Percentiles rank a stretch among this genome's conserved stretches.
Evolutionary conservation across 1,140 invertebrate genomes (phyloP).

Genomic region (Drosophila elegans): DNA sequence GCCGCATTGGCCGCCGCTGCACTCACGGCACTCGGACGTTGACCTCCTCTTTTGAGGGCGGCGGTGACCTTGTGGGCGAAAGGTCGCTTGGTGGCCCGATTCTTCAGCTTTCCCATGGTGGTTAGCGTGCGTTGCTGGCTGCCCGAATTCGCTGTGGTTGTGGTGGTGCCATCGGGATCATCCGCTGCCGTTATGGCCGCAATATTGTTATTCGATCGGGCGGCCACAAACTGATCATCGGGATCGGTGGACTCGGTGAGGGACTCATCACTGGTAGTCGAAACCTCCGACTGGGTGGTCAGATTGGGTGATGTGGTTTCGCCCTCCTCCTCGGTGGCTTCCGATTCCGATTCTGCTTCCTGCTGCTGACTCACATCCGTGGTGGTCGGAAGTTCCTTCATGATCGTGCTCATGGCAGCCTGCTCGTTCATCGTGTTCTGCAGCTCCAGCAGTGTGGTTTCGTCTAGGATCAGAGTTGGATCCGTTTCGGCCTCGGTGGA

Average conservation of each 20-base stretch:
- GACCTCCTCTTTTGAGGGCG: constrained; percentile 58
- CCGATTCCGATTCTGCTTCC: constrained; percentile 2
- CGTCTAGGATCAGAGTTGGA: constrained; percentile 75
- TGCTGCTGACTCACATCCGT: constrained; percentile 57
- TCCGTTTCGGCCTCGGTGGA: constrained; percentile 73
- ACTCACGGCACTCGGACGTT: constrained; percentile 59
- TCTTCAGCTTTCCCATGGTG: constrained; percentile 77
- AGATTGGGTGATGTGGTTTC: constrained; percentile 45
- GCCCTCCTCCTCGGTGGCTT: constrained; percentile 20
- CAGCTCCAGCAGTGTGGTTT: constrained; percentile 73
- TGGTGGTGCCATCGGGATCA: constrained; percentile 56
- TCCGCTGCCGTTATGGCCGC: constrained; percentile 77
- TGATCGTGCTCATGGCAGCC: constrained; percentile 70
- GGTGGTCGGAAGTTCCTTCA: constrained; percentile 70
- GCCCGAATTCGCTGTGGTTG: constrained; percentile 56
- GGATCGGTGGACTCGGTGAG: constrained; percentile 74
- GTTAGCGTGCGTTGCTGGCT: constrained; percentile 71
- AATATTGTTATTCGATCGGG: constrained; percentile 78
- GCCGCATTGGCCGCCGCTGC: constrained; percentile 60
- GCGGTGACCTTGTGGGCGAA: constrained; percentile 69
- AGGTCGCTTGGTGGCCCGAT: constrained; percentile 75
- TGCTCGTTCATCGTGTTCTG: constrained; percentile 79
- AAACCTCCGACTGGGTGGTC: constrained; percentile 39
- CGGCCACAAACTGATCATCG: constrained; percentile 80
- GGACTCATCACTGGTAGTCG: constrained; percentile 62